A percentile compares a stretch with the other conserved stretches of the same genome.
Conservation (phyloP, 2,888 invertebrate species). For the Drosophila cognata region DNA sequence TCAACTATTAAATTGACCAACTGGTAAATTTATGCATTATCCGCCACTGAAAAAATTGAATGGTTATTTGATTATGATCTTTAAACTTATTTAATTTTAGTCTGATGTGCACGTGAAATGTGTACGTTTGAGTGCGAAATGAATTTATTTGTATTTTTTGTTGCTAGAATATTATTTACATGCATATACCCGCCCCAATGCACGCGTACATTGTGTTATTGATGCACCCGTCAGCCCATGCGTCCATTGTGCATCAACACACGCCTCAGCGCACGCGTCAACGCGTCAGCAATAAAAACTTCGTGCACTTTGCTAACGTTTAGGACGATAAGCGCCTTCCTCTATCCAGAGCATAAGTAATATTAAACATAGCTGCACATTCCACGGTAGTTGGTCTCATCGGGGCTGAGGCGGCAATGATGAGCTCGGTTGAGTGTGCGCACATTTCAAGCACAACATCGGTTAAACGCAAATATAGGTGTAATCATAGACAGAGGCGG, state of each 20-base stretch:
- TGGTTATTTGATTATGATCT: conserved; percentile 23
- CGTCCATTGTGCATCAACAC: too few relatives aligned
- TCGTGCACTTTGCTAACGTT: conserved; percentile 37
- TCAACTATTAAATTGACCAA: conserved; percentile 1
- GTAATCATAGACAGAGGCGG: conserved; percentile 19
- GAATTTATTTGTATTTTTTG: not conserved
- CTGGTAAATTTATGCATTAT: conserved; percentile 13
- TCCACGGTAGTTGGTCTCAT: conserved; percentile 7
- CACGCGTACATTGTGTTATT: too few relatives aligned
- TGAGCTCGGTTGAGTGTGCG: conserved; percentile 60
- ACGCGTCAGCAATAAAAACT: conserved; percentile 10
- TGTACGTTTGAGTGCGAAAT: not conserved
- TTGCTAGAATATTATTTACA: not conserved
- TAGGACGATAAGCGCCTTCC: conserved; percentile 48
- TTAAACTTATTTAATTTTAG: conserved; percentile 23
- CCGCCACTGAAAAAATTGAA: conserved; percentile 13
- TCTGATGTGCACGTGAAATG: not conserved
- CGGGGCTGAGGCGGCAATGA: not conserved
- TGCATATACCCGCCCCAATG: too few relatives aligned
- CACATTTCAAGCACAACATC: conserved; percentile 64
- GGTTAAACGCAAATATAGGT: conserved; percentile 47
- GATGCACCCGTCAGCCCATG: too few relatives aligned
- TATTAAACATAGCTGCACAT: conserved; percentile 59
- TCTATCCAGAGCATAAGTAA: conserved; percentile 61
- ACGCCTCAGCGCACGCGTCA: too few relatives aligned